phyloP scores from a whole-genome alignment of 1,140 invertebrate species.

The Tenebrio molitor region DNA sequence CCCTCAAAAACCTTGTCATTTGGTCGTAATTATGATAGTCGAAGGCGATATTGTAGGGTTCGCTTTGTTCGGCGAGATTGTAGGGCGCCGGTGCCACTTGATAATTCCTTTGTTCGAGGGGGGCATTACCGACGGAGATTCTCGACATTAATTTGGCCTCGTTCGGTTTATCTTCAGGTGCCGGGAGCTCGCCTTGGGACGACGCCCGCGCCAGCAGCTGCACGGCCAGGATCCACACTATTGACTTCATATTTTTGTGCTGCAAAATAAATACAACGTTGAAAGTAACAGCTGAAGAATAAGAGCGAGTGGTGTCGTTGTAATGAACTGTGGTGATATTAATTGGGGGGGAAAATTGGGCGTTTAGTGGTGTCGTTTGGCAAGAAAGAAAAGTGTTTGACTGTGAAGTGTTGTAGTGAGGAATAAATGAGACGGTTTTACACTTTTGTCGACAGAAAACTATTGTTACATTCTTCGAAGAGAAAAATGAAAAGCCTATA shows the following conservation, averaged over 20 bases:
- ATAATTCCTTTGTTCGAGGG: conserved; percentile 50
- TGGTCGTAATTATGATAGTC: conserved; percentile 92
- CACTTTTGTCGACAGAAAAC: too few relatives aligned
- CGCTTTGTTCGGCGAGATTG: conserved; percentile 37
- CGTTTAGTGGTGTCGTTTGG: too few relatives aligned
- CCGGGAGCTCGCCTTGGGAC: neutral
- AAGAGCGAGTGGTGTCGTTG: too few relatives aligned
- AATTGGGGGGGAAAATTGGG: too few relatives aligned
- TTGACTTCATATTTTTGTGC: neutral
- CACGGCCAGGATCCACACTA: neutral
- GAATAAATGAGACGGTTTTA: too few relatives aligned
- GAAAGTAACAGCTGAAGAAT: too few relatives aligned
- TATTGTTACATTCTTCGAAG: too few relatives aligned
- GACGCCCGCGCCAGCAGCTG: neutral
- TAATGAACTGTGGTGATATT: too few relatives aligned
- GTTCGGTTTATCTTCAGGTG: conserved; percentile 8
- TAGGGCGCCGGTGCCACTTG: conserved; percentile 29
- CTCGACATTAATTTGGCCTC: conserved; percentile 51
- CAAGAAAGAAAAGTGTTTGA: too few relatives aligned
- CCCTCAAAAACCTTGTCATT: conserved; percentile 85
- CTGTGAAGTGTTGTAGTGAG: too few relatives aligned
- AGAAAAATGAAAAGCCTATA: too few relatives aligned
- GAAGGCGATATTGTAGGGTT: conserved; percentile 75
- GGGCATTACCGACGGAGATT: conserved; percentile 48
- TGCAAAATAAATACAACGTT: neutral